Conservation (phyloP, 2,113 vertebrate species). For the Neogobius melanostomus region DNA sequence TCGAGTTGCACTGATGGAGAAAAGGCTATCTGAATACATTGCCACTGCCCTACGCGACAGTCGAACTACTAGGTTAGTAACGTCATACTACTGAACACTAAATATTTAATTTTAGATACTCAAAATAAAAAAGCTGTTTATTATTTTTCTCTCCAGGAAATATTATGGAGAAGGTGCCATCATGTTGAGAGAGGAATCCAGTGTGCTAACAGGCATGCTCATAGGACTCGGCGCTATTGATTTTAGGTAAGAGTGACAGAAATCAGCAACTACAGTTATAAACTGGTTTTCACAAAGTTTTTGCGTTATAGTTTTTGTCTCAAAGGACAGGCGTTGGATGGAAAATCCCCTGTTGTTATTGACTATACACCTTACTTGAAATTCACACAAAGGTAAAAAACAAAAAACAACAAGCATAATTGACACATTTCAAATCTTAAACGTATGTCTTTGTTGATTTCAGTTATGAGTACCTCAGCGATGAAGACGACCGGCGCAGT, state of each 20-base stretch:
- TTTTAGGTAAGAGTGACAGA: conserved; percentile 81
- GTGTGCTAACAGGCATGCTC: conserved; percentile 91
- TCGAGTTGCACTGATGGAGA: conserved; percentile 95
- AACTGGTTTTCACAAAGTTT: neutral
- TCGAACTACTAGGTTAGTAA: conserved; percentile 86
- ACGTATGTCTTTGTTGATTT: neutral
- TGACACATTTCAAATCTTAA: neutral
- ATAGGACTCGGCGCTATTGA: conserved; percentile 95
- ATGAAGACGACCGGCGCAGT: conserved; percentile 90
- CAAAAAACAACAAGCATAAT: neutral
- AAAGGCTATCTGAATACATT: conserved; percentile 94
- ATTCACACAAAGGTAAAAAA: conserved; percentile 90
- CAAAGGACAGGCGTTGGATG: conserved; percentile 91
- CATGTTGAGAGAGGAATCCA: conserved; percentile 92
- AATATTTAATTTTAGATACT: neutral
- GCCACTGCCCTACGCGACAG: conserved; percentile 90
- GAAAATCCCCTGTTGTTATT: conserved; percentile 88
- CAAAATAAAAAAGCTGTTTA: neutral
- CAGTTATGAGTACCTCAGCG: conserved; percentile 93
- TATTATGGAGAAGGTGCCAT: conserved; percentile 93
- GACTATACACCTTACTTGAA: conserved; percentile 97
- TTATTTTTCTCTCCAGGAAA: conserved; percentile 70
- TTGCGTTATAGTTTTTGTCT: conserved; percentile 86
- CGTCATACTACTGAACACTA: neutral
- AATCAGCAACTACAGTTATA: neutral